Conservation (phyloP, 1,140 invertebrate genomes). For the Dreissena rostriformis region DNA sequence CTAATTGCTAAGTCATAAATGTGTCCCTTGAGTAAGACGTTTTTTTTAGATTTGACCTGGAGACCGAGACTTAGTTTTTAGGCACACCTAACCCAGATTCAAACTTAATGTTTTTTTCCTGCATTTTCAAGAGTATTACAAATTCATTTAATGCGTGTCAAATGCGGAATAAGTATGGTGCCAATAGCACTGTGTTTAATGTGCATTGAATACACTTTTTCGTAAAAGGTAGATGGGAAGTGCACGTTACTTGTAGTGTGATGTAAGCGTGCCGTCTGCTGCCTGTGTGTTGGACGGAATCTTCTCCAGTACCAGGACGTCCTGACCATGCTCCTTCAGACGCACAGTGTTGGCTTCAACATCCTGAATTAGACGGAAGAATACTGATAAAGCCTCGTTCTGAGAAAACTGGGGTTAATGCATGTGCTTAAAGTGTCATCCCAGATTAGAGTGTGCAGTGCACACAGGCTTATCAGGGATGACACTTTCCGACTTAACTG, state of each 20-base stretch:
- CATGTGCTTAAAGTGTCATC: too few relatives aligned
- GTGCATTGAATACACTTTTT: too few relatives aligned
- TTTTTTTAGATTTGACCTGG: neutral
- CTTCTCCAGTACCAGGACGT: slow-evolving; percentile 92
- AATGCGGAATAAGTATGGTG: too few relatives aligned
- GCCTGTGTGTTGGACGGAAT: slow-evolving; percentile 82
- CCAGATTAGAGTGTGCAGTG: too few relatives aligned
- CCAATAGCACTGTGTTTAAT: too few relatives aligned
- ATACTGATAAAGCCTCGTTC: neutral
- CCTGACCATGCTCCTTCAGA: slow-evolving; percentile 93
- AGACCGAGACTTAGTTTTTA: neutral
- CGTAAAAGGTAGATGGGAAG: neutral
- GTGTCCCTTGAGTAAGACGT: neutral
- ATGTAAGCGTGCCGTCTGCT: slow-evolving; percentile 80
- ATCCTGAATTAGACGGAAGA: slow-evolving; percentile 83
- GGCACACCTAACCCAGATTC: neutral
- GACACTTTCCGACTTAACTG: too few relatives aligned
- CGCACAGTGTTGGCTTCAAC: slow-evolving; percentile 94
- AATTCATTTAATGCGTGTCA: too few relatives aligned
- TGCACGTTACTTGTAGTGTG: slow-evolving; percentile 85
- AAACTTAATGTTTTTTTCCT: too few relatives aligned
- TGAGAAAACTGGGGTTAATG: too few relatives aligned
- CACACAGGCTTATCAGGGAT: too few relatives aligned
- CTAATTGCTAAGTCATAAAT: neutral
- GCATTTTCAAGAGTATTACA: too few relatives aligned